phyloP scores from a whole-genome alignment of 2,113 vertebrate genomes.

The Siniperca knerii region DNA sequence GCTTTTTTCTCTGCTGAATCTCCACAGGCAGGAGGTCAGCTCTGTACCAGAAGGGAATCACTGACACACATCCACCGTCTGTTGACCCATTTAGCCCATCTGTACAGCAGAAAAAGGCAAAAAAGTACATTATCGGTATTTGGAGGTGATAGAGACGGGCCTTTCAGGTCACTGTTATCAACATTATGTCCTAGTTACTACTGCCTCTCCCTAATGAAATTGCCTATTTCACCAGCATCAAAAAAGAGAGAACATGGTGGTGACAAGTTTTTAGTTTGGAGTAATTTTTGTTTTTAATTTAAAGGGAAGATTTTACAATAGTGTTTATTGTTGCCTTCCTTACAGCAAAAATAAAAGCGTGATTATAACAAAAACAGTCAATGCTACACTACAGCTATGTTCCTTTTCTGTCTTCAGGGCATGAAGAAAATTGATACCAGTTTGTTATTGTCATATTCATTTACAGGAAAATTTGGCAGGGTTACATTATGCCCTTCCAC shows the following conservation, averaged over 20 bases:
- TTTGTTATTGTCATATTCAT: neutral
- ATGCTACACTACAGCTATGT: neutral
- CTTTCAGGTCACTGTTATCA: constrained; percentile 4
- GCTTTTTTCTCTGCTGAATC: constrained; percentile 43
- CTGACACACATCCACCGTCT: constrained; percentile 63
- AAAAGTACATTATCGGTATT: neutral
- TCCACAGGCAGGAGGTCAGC: constrained; percentile 53
- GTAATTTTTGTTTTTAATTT: neutral
- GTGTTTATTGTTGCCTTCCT: neutral
- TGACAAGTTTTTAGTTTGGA: neutral
- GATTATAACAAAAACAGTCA: neutral
- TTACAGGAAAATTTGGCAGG: neutral
- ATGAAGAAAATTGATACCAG: neutral
- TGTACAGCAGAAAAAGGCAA: constrained; percentile 22
- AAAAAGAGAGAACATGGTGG: neutral
- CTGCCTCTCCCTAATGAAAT: neutral
- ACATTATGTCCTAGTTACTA: neutral
- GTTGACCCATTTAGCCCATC: constrained; percentile 75
- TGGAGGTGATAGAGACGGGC: neutral
- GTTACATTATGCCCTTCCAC: neutral
- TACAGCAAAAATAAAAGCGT: neutral
- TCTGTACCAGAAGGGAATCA: constrained; percentile 52
- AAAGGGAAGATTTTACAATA: neutral
- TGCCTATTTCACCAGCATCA: neutral
- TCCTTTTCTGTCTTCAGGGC: neutral